Conservation (phyloP, 2,888 invertebrate genomes). For the Nomada flava region DNA sequence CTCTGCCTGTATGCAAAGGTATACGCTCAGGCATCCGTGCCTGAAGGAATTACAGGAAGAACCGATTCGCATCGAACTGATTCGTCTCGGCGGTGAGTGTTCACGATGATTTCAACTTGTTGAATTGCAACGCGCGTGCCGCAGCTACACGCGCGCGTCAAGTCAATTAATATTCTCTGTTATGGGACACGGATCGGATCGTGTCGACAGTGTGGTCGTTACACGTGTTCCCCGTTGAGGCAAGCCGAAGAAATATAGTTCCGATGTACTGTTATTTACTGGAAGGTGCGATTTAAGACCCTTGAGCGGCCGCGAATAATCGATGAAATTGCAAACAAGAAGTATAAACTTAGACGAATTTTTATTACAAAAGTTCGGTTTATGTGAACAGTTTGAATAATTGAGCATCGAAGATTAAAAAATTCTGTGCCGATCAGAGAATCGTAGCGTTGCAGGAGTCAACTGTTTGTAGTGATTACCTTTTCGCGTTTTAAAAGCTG, state of each 20-base stretch:
- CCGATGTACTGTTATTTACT: background rate
- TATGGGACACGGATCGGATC: slow-evolving; percentile 27
- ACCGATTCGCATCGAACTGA: slow-evolving; percentile 28
- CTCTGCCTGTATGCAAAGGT: slow-evolving; percentile 33
- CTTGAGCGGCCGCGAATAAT: no score
- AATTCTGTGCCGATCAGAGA: no score
- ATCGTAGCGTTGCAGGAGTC: no score
- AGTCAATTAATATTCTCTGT: slow-evolving; percentile 41
- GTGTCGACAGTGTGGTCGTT: background rate
- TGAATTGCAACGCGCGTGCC: slow-evolving; percentile 33
- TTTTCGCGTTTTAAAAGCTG: slow-evolving; percentile 17
- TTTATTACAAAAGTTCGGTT: no score
- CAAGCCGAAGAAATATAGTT: background rate
- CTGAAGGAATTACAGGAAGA: slow-evolving; percentile 40
- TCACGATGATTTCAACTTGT: slow-evolving; percentile 16
- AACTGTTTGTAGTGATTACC: slow-evolving; percentile 13
- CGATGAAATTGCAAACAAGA: no score
- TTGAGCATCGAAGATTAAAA: no score
- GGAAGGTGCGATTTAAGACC: no score
- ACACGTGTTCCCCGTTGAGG: slow-evolving; percentile 6
- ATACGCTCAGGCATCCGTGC: slow-evolving; percentile 39
- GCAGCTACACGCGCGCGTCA: slow-evolving; percentile 18
- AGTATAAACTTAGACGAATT: no score
- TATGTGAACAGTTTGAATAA: no score
- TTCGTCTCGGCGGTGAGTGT: slow-evolving; percentile 23